These are phyloP conservation scores for Ecliptopera silaceata DNA, from an alignment of 2,888 invertebrate genomes.

Conservation along the genomic window DNA sequence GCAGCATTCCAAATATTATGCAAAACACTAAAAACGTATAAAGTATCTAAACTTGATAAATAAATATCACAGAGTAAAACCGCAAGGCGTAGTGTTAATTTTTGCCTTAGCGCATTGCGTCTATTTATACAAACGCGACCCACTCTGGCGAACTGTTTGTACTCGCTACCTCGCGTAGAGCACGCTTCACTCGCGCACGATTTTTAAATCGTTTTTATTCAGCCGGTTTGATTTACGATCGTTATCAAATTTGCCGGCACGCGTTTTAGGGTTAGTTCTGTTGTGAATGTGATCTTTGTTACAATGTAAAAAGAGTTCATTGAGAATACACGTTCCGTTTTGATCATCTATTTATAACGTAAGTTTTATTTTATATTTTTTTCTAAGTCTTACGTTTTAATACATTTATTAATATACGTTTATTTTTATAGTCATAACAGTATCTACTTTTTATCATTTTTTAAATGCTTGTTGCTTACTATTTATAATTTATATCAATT, in stretches of 20 bases:
- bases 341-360: slow-evolving; percentile 37
- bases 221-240: neutral
- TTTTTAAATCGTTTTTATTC: slow-evolving; percentile 14
- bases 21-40: too few relatives aligned
- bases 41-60: neutral
- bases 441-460: too few relatives aligned
- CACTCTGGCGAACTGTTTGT: slow-evolving; percentile 54
- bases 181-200: slow-evolving; percentile 44
- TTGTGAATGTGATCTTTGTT: slow-evolving; percentile 37
- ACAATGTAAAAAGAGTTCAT: slow-evolving; percentile 44
- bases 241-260: slow-evolving; percentile 27
- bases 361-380: slow-evolving; percentile 23
- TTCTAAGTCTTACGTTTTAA: too few relatives aligned
- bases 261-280: slow-evolving; percentile 39
- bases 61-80: slow-evolving; percentile 19
- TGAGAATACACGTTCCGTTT: slow-evolving; percentile 42
- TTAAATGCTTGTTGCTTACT: neutral
- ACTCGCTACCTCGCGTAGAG: slow-evolving; percentile 53
- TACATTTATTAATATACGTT: too few relatives aligned
- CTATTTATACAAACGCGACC: slow-evolving; percentile 72
- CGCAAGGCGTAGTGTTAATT: slow-evolving; percentile 33
- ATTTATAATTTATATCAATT: neutral
- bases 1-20: too few relatives aligned
- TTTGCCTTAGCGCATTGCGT: slow-evolving; percentile 23
- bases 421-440: too few relatives aligned